These are phyloP conservation scores for Watsonalla cultraria DNA, from an alignment of 2,888 invertebrate genomes.

Conservation along the genomic window DNA sequence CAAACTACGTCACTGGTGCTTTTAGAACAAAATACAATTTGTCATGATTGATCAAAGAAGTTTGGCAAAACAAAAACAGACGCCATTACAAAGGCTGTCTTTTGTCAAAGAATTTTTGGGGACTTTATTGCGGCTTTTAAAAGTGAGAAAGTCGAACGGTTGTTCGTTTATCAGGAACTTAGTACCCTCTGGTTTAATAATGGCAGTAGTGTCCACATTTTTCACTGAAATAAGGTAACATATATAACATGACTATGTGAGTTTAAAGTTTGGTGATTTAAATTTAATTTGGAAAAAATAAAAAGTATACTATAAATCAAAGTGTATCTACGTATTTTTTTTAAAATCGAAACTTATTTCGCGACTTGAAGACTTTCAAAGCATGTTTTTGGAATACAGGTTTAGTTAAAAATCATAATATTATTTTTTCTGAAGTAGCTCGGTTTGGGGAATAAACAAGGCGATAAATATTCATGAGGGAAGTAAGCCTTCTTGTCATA, in stretches of 20 bases:
- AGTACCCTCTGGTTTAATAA: no score
- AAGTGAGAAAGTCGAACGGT: slow-evolving; percentile 14
- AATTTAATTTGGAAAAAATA: no score
- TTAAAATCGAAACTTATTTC: no score
- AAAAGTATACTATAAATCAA: no score
- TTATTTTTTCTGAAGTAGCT: slow-evolving; percentile 39
- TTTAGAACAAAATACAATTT: slow-evolving; percentile 70
- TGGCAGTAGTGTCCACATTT: no score
- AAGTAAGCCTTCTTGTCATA: slow-evolving; percentile 71
- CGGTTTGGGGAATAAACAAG: slow-evolving; percentile 52
- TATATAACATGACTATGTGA: no score
- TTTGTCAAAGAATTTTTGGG: slow-evolving; percentile 42
- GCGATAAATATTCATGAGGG: slow-evolving; percentile 69
- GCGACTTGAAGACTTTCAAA: slow-evolving; percentile 19
- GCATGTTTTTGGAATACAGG: slow-evolving; percentile 22
- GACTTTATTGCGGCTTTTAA: slow-evolving; percentile 27
- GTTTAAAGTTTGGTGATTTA: no score
- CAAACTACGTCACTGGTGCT: slow-evolving; percentile 59
- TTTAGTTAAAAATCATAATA: slow-evolving; percentile 39
- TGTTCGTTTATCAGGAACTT: background rate
- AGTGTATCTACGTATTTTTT: no score
- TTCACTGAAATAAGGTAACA: no score
- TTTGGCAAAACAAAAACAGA: slow-evolving; percentile 55
- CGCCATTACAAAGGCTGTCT: slow-evolving; percentile 43
- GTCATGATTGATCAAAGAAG: slow-evolving; percentile 75